A percentile compares a stretch with the other conserved stretches of the same genome.
Evolutionary conservation across 2,113 vertebrate genomes (phyloP).

Genomic region (Cinclus cinclus): DNA sequence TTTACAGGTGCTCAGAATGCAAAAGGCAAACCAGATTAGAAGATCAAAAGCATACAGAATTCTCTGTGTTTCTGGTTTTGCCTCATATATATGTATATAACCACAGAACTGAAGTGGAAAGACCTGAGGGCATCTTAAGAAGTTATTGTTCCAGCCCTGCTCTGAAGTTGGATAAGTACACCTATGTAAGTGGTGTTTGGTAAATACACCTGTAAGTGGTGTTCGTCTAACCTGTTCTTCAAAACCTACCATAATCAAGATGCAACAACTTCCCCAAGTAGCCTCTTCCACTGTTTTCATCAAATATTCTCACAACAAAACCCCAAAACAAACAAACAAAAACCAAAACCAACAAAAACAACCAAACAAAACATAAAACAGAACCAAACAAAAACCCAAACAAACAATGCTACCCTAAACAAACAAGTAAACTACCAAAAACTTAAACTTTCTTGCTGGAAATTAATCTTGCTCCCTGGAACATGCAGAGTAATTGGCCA

Average conservation of each 20-base stretch:
- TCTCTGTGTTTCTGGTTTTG: neutral
- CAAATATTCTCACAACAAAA: neutral
- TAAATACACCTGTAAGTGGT: neutral
- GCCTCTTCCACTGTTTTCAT: neutral
- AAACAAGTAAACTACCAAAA: neutral
- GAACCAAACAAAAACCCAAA: neutral
- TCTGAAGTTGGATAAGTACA: neutral
- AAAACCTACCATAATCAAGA: neutral
- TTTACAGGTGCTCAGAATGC: neutral
- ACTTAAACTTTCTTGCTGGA: neutral
- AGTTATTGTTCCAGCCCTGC: neutral
- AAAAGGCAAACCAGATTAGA: neutral
- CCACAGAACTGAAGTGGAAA: neutral
- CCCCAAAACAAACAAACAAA: neutral
- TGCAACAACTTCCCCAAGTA: neutral
- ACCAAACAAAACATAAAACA: neutral
- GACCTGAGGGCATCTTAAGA: neutral
- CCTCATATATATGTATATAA: neutral
- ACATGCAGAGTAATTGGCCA: neutral
- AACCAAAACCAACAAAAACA: too few species aligned
- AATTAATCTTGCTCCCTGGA: neutral
- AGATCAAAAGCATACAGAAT: neutral
- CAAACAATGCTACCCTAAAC: neutral
- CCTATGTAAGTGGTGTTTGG: neutral
- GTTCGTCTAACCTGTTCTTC: conserved; percentile 40